These are phyloP conservation scores for Dolichotis patagonum DNA, from an alignment of 2,113 vertebrate species.

Conservation along the genomic window DNA sequence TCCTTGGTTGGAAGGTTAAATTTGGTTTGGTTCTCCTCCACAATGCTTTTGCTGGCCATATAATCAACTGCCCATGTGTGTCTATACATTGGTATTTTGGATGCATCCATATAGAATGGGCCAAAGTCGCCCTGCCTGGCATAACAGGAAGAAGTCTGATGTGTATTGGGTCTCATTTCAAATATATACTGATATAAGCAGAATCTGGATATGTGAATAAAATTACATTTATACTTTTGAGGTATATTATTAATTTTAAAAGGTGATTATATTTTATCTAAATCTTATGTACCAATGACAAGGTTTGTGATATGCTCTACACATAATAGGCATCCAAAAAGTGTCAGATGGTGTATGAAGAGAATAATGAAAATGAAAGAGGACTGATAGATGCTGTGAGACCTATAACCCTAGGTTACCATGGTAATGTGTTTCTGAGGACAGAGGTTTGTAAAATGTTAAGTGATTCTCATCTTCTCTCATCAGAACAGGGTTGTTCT, in stretches of 20 bases:
- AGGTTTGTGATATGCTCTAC: neutral
- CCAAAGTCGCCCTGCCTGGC: neutral
- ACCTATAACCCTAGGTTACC: neutral
- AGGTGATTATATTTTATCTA: neutral
- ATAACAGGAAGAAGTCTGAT: neutral
- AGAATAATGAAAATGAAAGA: neutral
- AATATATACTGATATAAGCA: neutral
- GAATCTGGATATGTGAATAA: neutral
- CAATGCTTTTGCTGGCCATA: neutral
- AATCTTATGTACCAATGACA: neutral
- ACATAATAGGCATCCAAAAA: neutral
- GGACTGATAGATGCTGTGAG: neutral
- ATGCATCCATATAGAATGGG: neutral
- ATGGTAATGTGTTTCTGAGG: neutral
- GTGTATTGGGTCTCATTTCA: neutral
- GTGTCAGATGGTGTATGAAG: neutral
- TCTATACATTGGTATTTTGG: neutral
- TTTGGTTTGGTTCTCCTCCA: neutral
- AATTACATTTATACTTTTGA: neutral
- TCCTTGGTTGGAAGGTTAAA: neutral
- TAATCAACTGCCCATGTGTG: neutral
- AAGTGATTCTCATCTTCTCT: conserved; percentile 46
- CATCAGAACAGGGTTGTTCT: conserved; percentile 45
- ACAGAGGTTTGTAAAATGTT: conserved; percentile 43
- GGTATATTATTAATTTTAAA: neutral